Evolutionary conservation across 1,140 invertebrate genomes (phyloP).

Genomic region (Solenopsis invicta): DNA sequence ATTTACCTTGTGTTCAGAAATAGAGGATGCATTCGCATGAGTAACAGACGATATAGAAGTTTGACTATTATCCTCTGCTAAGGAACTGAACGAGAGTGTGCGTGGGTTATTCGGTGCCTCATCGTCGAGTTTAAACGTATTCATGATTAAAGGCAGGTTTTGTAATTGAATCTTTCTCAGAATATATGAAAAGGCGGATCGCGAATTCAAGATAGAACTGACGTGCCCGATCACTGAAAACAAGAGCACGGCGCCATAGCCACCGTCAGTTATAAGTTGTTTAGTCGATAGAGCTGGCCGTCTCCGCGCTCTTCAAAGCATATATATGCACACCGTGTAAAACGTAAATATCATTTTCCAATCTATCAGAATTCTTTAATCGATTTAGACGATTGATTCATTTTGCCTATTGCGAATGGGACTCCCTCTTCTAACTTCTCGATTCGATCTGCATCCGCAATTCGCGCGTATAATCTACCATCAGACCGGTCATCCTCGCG

Average conservation of each 20-base stretch:
- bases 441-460: not conserved
- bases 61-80: not conserved
- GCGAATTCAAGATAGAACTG: not conserved
- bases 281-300: constrained; percentile 34
- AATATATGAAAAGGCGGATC: constrained; percentile 25
- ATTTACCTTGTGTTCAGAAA: constrained; percentile 25
- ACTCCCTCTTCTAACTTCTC: not conserved
- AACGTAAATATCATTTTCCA: not conserved
- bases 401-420: not conserved
- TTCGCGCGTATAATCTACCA: constrained; percentile 4
- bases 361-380: not conserved
- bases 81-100: not conserved
- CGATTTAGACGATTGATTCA: too few species aligned
- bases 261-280: constrained; percentile 34
- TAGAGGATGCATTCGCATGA: not conserved
- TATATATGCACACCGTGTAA: not conserved
- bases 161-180: not conserved
- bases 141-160: constrained; percentile 18
- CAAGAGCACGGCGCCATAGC: constrained; percentile 39
- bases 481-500: constrained; percentile 10
- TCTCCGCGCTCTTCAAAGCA: not conserved
- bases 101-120: not conserved
- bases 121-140: not conserved
- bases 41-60: not conserved
- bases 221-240: constrained; percentile 42